Conservation (phyloP, 1,140 invertebrate species). For the Conopomorpha cramerella region DNA sequence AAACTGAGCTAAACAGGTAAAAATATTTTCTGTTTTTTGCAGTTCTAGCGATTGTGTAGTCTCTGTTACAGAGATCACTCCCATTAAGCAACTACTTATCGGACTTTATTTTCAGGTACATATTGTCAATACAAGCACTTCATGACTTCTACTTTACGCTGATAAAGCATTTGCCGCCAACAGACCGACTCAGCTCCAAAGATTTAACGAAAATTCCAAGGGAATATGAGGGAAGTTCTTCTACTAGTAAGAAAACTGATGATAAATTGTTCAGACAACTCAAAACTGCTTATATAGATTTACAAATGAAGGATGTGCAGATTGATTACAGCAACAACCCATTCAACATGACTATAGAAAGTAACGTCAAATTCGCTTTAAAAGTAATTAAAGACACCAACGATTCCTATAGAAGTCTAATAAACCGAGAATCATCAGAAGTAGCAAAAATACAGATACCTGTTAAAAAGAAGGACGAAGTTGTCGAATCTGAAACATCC, state of each 20-base stretch:
- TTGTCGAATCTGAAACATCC: constrained; percentile 19
- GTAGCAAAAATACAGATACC: constrained; percentile 31
- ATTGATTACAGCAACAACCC: constrained; percentile 48
- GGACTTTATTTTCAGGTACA: constrained; percentile 25
- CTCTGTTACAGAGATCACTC: too few species aligned
- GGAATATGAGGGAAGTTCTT: constrained; percentile 27
- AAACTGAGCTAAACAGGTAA: constrained; percentile 63
- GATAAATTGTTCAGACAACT: constrained; percentile 38
- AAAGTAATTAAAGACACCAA: constrained; percentile 42
- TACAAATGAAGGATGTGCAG: constrained; percentile 35
- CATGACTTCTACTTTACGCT: constrained; percentile 62
- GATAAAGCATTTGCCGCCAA: constrained; percentile 33
- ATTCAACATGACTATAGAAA: constrained; percentile 35
- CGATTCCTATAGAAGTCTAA: constrained; percentile 29
- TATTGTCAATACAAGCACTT: constrained; percentile 53
- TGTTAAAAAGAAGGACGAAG: constrained; percentile 29
- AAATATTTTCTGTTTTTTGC: constrained; percentile 3
- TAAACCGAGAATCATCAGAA: constrained; percentile 37
- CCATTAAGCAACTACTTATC: too few species aligned
- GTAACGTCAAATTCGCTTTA: constrained; percentile 39
- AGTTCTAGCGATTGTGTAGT: neutral
- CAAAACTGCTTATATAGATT: constrained; percentile 26
- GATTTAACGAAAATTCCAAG: constrained; percentile 34
- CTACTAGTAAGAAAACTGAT: constrained; percentile 31
- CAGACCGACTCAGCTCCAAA: constrained; percentile 35